phyloP scores from a whole-genome alignment of 64 coral and sea anemone genomes.

The Pachyseris speciosa region DNA sequence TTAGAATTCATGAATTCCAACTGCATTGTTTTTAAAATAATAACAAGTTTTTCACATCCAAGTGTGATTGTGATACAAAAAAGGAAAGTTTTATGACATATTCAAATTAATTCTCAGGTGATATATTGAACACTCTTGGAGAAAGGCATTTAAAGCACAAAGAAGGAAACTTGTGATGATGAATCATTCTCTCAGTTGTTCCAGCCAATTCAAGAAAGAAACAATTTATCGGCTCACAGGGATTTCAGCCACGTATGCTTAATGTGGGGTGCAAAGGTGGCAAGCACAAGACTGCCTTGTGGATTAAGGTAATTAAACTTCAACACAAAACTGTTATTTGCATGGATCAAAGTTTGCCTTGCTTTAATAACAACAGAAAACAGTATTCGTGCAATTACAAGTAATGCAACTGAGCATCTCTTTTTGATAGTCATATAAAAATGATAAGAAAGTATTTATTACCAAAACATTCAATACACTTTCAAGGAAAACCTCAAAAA shows the following conservation, averaged over 20 bases:
- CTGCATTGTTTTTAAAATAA: constrained; percentile 26
- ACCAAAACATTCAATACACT: too few species aligned
- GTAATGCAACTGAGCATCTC: not conserved
- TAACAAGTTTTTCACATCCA: not conserved
- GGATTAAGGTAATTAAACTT: not conserved
- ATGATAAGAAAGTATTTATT: not conserved
- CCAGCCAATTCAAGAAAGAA: not conserved
- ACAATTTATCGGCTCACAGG: not conserved
- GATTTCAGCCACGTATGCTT: not conserved
- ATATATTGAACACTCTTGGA: not conserved
- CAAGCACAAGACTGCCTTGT: not conserved
- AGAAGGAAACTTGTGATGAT: not conserved
- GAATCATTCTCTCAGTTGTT: not conserved
- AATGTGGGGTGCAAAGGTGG: too few species aligned
- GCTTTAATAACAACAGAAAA: not conserved
- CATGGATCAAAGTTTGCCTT: not conserved
- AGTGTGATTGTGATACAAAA: not conserved
- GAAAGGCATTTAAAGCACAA: not conserved
- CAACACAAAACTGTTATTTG: not conserved
- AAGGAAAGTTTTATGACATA: constrained; percentile 19
- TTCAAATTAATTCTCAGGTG: not conserved
- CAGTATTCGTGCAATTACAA: not conserved
- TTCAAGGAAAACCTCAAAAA: too few species aligned
- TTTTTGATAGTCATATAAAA: not conserved
- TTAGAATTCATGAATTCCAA: constrained; percentile 27